Conservation (phyloP, 1,140 invertebrate species). For the Drosophila lacteicornis region DNA sequence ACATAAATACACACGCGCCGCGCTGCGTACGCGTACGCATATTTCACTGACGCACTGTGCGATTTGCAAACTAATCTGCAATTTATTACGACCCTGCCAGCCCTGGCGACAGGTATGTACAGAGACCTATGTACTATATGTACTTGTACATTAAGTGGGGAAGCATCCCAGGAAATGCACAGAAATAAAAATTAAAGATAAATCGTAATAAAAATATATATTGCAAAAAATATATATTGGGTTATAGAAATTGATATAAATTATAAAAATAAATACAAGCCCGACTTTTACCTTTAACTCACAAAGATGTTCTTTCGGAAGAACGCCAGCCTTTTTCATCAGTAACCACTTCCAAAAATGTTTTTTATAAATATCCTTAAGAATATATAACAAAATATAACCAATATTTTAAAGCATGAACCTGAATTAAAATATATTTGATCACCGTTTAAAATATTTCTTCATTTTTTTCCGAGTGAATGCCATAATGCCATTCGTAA, state of each 20-base stretch:
- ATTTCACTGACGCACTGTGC: conserved; percentile 66
- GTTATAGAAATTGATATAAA: accelerated
- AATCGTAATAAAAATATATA: not conserved
- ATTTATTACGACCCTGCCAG: conserved; percentile 65
- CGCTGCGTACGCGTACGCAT: conserved; percentile 20
- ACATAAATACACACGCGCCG: conserved; percentile 20
- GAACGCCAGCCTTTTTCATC: too few species aligned
- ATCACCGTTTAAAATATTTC: not conserved
- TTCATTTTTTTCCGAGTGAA: conserved; percentile 4
- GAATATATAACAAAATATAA: too few species aligned
- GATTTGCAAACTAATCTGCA: conserved; percentile 80
- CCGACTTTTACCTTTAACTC: not conserved
- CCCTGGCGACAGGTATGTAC: conserved; percentile 68
- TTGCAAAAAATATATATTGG: not conserved
- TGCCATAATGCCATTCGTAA: not conserved
- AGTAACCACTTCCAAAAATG: too few species aligned
- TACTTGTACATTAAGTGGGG: not conserved
- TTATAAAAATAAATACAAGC: not conserved
- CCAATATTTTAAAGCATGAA: not conserved
- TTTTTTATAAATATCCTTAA: too few species aligned
- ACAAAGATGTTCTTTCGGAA: too few species aligned
- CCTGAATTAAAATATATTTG: not conserved
- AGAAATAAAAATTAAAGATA: not conserved
- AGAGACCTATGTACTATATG: conserved; percentile 19
- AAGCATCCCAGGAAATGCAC: conserved; percentile 1